A percentile compares a stretch with the other conserved stretches of the same genome.
phyloP scores from a whole-genome alignment of 2,113 vertebrate genomes.

The Malurus elegans region DNA sequence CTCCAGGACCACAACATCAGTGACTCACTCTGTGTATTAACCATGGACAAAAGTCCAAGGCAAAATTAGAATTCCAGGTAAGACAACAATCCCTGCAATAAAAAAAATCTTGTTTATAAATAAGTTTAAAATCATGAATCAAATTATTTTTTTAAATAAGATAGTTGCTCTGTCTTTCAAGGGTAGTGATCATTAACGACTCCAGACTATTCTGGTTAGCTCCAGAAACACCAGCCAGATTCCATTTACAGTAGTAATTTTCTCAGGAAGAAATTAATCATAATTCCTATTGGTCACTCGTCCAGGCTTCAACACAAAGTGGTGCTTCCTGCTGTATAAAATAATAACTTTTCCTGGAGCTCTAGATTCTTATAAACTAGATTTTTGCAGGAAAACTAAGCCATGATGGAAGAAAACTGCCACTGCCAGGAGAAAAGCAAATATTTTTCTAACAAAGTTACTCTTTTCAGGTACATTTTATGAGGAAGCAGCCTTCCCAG shows the following conservation, averaged over 20 bases:
- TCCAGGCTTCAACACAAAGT: not conserved
- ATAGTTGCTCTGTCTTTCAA: not conserved
- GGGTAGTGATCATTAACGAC: not conserved
- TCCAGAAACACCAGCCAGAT: not conserved
- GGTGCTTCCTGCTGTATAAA: not conserved
- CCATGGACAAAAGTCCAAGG: not conserved
- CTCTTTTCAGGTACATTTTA: not conserved
- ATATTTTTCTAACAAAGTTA: not conserved
- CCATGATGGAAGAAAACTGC: not conserved
- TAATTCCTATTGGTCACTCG: not conserved
- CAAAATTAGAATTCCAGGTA: not conserved
- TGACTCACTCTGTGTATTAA: not conserved
- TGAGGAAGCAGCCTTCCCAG: not conserved
- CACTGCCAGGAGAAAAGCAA: not conserved
- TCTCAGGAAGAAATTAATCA: constrained; percentile 20
- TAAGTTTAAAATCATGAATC: not conserved
- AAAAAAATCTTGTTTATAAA: not conserved
- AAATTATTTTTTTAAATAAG: not conserved
- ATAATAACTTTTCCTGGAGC: not conserved
- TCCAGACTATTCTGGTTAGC: not conserved
- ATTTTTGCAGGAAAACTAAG: not conserved
- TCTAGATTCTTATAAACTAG: not conserved
- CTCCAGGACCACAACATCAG: not conserved
- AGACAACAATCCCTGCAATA: not conserved
- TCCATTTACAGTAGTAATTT: not conserved